Conservation (phyloP, 2,797 vertebrate species). For the Delichon dasypus region DNA sequence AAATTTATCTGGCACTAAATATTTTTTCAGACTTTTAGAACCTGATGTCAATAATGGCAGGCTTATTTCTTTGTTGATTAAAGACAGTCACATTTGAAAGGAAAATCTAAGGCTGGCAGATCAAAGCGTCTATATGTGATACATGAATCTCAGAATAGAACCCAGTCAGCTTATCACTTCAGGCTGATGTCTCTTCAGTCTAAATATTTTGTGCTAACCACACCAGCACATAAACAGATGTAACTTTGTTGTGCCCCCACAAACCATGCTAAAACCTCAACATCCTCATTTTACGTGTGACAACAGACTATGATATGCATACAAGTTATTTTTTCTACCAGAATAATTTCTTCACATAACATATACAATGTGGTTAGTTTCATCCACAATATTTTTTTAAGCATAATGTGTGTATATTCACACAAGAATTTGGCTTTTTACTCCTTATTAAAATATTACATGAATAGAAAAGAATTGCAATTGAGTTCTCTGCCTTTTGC, state of each 20-base stretch:
- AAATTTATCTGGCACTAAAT: neutral
- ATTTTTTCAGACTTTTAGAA: neutral
- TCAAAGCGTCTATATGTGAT: constrained; percentile 51
- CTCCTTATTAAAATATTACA: neutral
- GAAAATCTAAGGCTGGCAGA: constrained; percentile 14
- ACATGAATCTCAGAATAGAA: constrained; percentile 30
- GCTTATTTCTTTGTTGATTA: neutral
- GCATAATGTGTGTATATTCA: neutral
- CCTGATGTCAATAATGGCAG: neutral
- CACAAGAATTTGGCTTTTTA: neutral
- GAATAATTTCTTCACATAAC: neutral
- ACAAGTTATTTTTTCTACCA: neutral
- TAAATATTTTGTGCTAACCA: constrained; percentile 66
- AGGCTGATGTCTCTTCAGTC: constrained; percentile 50
- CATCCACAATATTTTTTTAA: neutral
- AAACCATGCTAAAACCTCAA: constrained; percentile 78
- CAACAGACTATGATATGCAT: constrained; percentile 17
- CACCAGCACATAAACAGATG: constrained; percentile 67
- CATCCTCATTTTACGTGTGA: constrained; percentile 69
- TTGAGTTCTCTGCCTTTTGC: neutral
- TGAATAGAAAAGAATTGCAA: neutral
- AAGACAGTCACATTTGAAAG: constrained; percentile 52
- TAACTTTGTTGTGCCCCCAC: constrained; percentile 68
- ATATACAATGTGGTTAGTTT: neutral
- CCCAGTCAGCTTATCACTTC: neutral